phyloP scores from a whole-genome alignment of 2,797 vertebrate species.

The Sebastolobus alascanus region DNA sequence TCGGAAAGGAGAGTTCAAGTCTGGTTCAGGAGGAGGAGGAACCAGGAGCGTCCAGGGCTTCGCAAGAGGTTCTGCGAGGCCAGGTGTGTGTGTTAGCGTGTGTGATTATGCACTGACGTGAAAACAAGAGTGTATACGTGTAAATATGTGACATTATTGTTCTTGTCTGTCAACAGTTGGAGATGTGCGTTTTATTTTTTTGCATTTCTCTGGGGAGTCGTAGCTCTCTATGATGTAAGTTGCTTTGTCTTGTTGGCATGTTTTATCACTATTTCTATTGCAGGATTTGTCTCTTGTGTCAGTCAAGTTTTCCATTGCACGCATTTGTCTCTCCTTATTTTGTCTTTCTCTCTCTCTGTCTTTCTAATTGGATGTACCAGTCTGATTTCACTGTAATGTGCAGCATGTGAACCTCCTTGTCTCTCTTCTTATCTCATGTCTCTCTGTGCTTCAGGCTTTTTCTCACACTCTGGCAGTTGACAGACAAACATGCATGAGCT shows the following conservation, averaged over 20 bases:
- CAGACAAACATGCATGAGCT: conserved; percentile 17
- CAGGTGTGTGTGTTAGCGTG: conserved; percentile 79
- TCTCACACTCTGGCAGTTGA: conserved; percentile 19
- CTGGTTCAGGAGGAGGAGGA: conserved; percentile 92
- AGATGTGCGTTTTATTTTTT: conserved; percentile 91
- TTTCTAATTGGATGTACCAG: background rate
- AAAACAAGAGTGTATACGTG: conserved; percentile 8
- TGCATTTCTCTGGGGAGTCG: conserved; percentile 87
- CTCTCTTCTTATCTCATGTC: background rate
- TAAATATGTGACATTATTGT: conserved; percentile 32
- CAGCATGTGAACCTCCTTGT: background rate
- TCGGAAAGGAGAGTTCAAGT: conserved; percentile 86
- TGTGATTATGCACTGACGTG: background rate
- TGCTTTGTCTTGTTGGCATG: background rate
- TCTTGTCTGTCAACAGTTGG: conserved; percentile 89
- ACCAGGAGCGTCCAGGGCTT: conserved; percentile 88
- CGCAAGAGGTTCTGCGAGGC: conserved; percentile 92
- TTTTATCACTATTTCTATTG: background rate
- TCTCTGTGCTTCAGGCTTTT: conserved; percentile 23
- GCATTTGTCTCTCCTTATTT: background rate
- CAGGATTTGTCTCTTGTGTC: background rate
- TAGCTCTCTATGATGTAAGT: conserved; percentile 95
- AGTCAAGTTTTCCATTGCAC: background rate
- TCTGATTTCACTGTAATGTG: background rate
- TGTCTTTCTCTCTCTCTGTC: background rate